phyloP scores from a whole-genome alignment of 2,113 vertebrate species.

The Nerophis ophidion region DNA sequence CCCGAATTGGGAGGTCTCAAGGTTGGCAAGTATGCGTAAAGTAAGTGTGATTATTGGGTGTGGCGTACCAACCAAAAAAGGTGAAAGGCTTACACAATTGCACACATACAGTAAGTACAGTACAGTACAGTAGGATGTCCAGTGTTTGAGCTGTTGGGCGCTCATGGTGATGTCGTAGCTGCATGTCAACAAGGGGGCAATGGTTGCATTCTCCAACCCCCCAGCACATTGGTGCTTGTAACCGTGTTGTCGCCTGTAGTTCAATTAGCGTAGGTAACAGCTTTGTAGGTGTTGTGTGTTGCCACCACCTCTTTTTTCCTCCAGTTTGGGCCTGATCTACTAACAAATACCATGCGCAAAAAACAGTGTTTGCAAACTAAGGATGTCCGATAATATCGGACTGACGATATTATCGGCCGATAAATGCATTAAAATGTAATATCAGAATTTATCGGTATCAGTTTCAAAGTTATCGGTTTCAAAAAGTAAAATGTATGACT shows the following conservation, averaged over 20 bases:
- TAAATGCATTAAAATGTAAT: too few relatives aligned
- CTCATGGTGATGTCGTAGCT: slow-evolving; percentile 54
- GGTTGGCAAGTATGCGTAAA: too few relatives aligned
- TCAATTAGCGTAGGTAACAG: slow-evolving; percentile 44
- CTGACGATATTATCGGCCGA: too few relatives aligned
- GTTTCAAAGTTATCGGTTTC: too few relatives aligned
- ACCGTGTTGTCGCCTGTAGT: slow-evolving; percentile 60
- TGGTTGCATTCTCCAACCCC: slow-evolving; percentile 42
- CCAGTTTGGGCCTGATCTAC: too few relatives aligned
- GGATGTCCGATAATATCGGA: too few relatives aligned
- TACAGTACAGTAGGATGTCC: slow-evolving; percentile 17
- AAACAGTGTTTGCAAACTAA: too few relatives aligned
- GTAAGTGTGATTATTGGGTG: background rate
- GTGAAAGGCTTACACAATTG: slow-evolving; percentile 20
- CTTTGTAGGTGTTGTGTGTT: slow-evolving; percentile 54
- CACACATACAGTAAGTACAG: background rate
- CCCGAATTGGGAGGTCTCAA: too few relatives aligned
- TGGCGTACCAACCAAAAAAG: slow-evolving; percentile 4
- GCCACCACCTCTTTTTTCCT: slow-evolving; percentile 39
- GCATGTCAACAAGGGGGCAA: slow-evolving; percentile 62
- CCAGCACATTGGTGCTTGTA: slow-evolving; percentile 53
- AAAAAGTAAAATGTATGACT: too few relatives aligned
- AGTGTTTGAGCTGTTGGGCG: slow-evolving; percentile 36
- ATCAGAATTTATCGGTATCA: too few relatives aligned
- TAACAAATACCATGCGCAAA: too few relatives aligned